A percentile compares a stretch with the other conserved stretches of the same genome.
Conservation (phyloP, 2,888 invertebrate genomes). For the Phytoseiulus persimilis region DNA sequence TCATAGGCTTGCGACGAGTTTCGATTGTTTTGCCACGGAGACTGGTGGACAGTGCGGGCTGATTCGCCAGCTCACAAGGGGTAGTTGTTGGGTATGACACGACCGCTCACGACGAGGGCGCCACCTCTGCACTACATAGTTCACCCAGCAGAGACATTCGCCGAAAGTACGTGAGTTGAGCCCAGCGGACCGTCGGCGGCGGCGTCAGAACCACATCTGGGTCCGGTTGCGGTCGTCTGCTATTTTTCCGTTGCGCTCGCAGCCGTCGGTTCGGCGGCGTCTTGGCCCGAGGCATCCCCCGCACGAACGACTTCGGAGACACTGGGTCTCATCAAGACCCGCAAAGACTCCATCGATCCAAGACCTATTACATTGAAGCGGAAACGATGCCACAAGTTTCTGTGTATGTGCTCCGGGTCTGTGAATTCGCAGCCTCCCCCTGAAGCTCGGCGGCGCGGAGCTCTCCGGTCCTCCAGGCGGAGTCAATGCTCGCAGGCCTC, state of each 20-base stretch:
- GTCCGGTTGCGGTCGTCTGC: not conserved
- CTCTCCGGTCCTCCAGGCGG: too few species aligned
- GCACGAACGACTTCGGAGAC: not conserved
- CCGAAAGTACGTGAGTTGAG: not conserved
- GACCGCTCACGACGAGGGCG: not conserved
- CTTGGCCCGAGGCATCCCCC: not conserved
- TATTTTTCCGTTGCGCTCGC: not conserved
- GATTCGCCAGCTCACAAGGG: not conserved
- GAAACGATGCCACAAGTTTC: not conserved
- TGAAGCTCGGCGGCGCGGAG: not conserved
- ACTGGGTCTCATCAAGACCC: not conserved
- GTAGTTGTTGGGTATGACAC: not conserved
- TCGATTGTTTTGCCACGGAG: not conserved
- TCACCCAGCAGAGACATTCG: not conserved
- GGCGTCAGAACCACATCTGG: not conserved
- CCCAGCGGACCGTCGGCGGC: not conserved
- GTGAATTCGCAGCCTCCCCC: not conserved
- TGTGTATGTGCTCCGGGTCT: not conserved
- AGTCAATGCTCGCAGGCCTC: not conserved
- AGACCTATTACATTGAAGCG: not conserved
- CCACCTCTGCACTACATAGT: constrained; percentile 5
- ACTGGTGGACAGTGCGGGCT: not conserved
- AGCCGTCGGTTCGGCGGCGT: not conserved
- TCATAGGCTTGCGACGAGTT: not conserved
- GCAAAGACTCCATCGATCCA: not conserved